Conservation (phyloP, 2,113 vertebrate species). For the Morone saxatilis region DNA sequence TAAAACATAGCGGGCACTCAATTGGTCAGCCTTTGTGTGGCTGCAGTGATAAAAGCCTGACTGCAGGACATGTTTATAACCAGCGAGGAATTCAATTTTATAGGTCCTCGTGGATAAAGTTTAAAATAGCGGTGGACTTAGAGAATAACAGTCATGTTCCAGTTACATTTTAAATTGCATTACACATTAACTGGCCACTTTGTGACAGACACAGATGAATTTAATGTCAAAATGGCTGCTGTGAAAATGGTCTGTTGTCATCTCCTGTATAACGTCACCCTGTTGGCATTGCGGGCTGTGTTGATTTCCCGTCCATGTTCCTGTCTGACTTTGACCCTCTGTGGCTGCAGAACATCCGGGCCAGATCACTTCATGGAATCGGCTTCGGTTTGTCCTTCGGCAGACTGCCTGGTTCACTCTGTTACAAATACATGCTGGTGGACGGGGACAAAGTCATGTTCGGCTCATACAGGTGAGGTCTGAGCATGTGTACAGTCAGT, state of each 20-base stretch:
- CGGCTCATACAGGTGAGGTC: conserved; percentile 90
- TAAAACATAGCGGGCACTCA: background rate
- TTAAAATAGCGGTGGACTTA: too few relatives aligned
- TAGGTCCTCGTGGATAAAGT: background rate
- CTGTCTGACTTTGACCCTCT: conserved; percentile 6
- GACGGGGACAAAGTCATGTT: conserved; percentile 95
- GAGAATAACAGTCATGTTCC: too few relatives aligned
- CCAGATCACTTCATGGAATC: conserved; percentile 88
- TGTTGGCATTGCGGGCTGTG: background rate
- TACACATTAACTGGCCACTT: background rate
- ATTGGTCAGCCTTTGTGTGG: too few relatives aligned
- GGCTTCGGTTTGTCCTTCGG: conserved; percentile 90
- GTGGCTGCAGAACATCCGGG: conserved; percentile 88
- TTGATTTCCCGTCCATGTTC: background rate
- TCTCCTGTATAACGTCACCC: background rate
- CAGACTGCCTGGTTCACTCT: conserved; percentile 88
- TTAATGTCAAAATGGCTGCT: background rate
- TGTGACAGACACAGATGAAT: background rate
- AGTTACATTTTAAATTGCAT: too few relatives aligned
- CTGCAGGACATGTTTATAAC: background rate
- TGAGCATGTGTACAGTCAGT: background rate
- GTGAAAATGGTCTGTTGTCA: background rate
- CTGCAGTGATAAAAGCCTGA: background rate
- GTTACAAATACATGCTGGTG: conserved; percentile 93
- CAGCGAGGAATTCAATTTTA: background rate